These are phyloP conservation scores for Oreonectes daqikongensis DNA, from an alignment of 2,797 vertebrate genomes.

Conservation along the genomic window DNA sequence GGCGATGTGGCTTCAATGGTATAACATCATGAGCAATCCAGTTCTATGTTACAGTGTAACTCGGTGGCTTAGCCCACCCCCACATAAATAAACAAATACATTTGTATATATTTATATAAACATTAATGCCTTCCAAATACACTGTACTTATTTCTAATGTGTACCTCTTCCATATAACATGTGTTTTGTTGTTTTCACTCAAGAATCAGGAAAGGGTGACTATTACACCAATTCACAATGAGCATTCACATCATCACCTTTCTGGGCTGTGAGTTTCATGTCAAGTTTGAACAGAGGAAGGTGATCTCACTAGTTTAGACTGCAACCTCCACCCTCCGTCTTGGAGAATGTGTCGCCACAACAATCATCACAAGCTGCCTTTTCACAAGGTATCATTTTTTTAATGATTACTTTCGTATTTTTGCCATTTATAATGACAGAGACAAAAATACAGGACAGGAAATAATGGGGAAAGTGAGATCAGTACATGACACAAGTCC, in stretches of 20 bases:
- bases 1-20: no score
- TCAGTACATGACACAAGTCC: not conserved
- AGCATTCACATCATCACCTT: slow-evolving; percentile 1
- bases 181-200: not conserved
- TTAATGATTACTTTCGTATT: not conserved
- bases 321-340: slow-evolving; percentile 19
- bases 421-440: not conserved
- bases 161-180: not conserved
- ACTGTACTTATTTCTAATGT: no score
- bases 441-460: not conserved
- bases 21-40: no score
- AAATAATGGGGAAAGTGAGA: not conserved
- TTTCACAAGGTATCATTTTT: not conserved
- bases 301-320: slow-evolving; percentile 34
- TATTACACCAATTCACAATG: not conserved
- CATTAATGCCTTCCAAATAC: no score
- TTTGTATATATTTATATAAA: no score
- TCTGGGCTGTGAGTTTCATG: not conserved
- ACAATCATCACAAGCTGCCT: slow-evolving; percentile 1
- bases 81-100: no score
- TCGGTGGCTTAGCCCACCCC: no score
- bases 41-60: no score
- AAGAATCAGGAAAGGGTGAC: not conserved
- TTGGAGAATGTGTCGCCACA: not conserved
- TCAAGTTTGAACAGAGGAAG: slow-evolving; percentile 26